Evolutionary conservation across 2,113 vertebrate species (phyloP).

Genomic region (Seriola quinqueradiata): DNA sequence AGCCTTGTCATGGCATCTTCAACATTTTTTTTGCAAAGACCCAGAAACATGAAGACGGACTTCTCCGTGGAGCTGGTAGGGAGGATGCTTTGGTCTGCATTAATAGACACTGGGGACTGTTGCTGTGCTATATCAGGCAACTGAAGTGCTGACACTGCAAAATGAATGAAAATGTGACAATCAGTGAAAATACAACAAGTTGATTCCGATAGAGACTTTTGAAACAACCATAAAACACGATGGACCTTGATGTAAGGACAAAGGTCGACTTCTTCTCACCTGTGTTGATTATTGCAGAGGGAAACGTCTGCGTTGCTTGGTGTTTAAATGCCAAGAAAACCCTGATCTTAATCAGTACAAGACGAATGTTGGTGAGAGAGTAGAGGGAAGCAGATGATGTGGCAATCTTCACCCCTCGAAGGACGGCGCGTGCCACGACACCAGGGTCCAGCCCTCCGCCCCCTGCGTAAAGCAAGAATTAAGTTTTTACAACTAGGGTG

Average conservation of each 20-base stretch:
- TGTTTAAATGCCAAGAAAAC: conserved; percentile 72
- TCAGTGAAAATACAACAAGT: background rate
- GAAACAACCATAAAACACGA: background rate
- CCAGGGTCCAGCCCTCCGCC: conserved; percentile 51
- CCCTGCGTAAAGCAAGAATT: conserved; percentile 53
- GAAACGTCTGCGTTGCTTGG: conserved; percentile 48
- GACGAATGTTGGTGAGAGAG: conserved; percentile 52
- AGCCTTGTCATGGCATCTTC: conserved; percentile 49
- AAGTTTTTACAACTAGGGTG: no score
- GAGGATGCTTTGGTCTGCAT: background rate
- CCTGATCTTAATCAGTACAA: conserved; percentile 64
- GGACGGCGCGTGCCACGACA: conserved; percentile 66
- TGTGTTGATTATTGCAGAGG: background rate
- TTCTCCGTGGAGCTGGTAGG: background rate
- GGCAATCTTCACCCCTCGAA: conserved; percentile 58
- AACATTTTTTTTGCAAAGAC: conserved; percentile 36
- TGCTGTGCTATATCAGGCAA: background rate
- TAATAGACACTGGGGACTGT: background rate
- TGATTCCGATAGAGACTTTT: background rate
- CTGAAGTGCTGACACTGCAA: conserved; percentile 11
- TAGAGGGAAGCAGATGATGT: background rate
- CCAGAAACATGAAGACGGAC: conserved; percentile 66
- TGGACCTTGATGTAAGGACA: background rate
- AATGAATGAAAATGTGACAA: background rate
- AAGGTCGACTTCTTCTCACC: conserved; percentile 39